Evolutionary conservation across 1,140 invertebrate genomes (phyloP).

Genomic region (Drosophila paulistorum): DNA sequence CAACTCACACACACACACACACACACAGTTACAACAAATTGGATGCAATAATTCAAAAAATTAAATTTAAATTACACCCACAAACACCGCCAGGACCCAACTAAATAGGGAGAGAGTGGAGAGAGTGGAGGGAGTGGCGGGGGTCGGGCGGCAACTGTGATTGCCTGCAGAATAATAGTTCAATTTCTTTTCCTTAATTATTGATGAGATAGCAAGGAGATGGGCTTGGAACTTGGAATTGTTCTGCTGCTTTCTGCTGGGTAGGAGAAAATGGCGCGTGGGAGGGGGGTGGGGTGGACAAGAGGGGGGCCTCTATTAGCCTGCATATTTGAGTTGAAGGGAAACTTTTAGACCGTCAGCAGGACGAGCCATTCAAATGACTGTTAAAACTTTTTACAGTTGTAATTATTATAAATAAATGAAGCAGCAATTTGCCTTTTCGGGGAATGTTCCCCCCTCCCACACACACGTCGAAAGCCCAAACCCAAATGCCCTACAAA

Average conservation of each 20-base stretch:
- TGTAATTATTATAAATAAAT: conserved; percentile 82
- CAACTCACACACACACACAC: not conserved
- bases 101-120: not conserved
- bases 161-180: conserved; percentile 67
- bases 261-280: not conserved
- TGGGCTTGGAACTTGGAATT: not conserved
- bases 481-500: not conserved
- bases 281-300: conserved; percentile 19
- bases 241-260: not conserved
- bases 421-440: conserved; percentile 69
- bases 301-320: conserved; percentile 55
- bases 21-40: conserved; percentile 36
- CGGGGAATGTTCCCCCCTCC: conserved; percentile 3
- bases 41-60: conserved; percentile 53
- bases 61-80: conserved; percentile 52
- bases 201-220: conserved; percentile 25
- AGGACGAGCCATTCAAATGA: conserved; percentile 59
- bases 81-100: too few species aligned
- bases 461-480: too few species aligned
- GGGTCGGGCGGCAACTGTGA: conserved; percentile 14
- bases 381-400: conserved; percentile 77
- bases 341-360: conserved; percentile 36
- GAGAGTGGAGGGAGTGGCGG: too few species aligned
- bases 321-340: conserved; percentile 63
- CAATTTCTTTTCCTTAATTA: conserved; percentile 66